These are phyloP conservation scores for Mus musculus DNA, from an alignment of 2,113 vertebrate species.

Conservation along the genomic window DNA sequence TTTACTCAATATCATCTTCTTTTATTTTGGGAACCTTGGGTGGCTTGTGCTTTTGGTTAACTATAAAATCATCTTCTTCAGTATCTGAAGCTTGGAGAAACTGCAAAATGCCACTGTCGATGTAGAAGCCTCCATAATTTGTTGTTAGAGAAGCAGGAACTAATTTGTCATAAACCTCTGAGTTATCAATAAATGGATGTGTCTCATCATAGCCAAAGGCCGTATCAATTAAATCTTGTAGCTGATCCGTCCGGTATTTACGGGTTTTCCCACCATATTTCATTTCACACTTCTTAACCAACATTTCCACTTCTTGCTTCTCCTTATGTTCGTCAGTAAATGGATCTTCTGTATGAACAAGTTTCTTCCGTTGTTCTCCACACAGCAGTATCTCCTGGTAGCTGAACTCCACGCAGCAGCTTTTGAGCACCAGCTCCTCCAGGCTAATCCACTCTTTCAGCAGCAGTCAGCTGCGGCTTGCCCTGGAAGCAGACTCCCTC, in stretches of 20 bases:
- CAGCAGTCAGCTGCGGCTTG: no score
- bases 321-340: no score
- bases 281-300: no score
- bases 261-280: constrained; percentile 87
- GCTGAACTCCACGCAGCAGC: no score
- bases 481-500: no score
- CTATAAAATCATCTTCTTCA: constrained; percentile 92
- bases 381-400: no score
- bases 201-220: constrained; percentile 98
- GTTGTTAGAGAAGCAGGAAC: constrained; percentile 98
- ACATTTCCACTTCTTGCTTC: no score
- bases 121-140: constrained; percentile 99
- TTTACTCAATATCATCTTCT: constrained; percentile 95
- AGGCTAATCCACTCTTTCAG: no score
- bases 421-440: no score
- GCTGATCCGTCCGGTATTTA: constrained; percentile 95
- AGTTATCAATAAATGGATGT: constrained; percentile 99
- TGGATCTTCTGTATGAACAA: no score
- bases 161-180: constrained; percentile 94
- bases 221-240: constrained; percentile 99
- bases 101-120: constrained; percentile 98
- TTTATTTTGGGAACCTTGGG: constrained; percentile 94
- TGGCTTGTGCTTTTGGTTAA: constrained; percentile 90
- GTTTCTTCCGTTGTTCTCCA: no score
- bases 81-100: constrained; percentile 97